Evolutionary conservation across 2,888 invertebrate genomes (phyloP).

Genomic region (Coenonympha arcania): DNA sequence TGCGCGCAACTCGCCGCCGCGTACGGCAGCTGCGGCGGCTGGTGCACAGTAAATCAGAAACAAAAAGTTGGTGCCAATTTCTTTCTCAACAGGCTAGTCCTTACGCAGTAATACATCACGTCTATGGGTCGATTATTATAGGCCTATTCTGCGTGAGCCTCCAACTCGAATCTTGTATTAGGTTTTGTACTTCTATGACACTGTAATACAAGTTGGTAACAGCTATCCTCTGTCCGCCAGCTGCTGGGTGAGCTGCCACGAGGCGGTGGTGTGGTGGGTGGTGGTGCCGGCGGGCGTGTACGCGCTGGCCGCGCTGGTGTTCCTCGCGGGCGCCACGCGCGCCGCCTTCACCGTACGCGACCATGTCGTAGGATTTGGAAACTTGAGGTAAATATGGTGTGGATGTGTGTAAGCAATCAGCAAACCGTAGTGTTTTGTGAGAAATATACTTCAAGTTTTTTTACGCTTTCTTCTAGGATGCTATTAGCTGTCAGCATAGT

Average conservation of each 20-base stretch:
- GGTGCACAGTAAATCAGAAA: no score
- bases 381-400: constrained; percentile 77
- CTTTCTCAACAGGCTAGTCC: no score
- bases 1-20: constrained; percentile 94
- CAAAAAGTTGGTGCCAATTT: no score
- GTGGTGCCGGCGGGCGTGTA: constrained; percentile 90
- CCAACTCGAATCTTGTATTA: no score
- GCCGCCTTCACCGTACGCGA: constrained; percentile 94
- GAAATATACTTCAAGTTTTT: background rate
- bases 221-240: constrained; percentile 62
- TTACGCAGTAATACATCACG: no score
- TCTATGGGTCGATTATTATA: no score
- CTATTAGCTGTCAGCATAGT: constrained; percentile 90
- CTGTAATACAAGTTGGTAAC: no score
- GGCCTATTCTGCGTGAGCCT: no score
- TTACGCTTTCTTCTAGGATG: constrained; percentile 67
- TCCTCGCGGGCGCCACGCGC: constrained; percentile 87
- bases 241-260: constrained; percentile 96
- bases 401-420: no score
- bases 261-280: constrained; percentile 95
- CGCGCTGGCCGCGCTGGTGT: constrained; percentile 83
- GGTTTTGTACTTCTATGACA: no score
- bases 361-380: constrained; percentile 90
- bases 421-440: background rate
- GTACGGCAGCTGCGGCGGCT: constrained; percentile 94